Conservation (phyloP, 2,797 vertebrate species). For the Microchirus variegatus region DNA sequence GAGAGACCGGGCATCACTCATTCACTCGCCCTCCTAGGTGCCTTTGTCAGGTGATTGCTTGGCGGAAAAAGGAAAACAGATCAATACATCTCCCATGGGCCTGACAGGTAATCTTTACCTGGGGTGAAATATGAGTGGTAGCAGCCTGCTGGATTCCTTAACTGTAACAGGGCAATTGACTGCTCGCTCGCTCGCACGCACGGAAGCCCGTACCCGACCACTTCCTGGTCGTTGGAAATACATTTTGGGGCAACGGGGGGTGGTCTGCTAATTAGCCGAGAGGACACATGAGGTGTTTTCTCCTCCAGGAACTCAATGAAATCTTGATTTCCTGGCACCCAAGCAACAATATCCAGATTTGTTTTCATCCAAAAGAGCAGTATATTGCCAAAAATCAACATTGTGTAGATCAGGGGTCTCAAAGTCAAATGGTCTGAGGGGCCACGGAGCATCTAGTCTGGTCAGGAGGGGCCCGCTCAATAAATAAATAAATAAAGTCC, state of each 20-base stretch:
- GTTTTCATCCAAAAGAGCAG: too few relatives aligned
- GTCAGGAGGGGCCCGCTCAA: too few relatives aligned
- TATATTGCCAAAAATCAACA: too few relatives aligned
- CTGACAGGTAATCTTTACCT: slow-evolving; percentile 90
- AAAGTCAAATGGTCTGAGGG: too few relatives aligned
- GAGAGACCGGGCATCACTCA: slow-evolving; percentile 84
- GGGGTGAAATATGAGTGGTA: slow-evolving; percentile 86
- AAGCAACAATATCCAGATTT: too few relatives aligned
- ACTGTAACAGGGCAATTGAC: slow-evolving; percentile 86
- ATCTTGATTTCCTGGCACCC: too few relatives aligned
- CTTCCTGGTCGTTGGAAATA: slow-evolving; percentile 79
- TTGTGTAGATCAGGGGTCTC: too few relatives aligned
- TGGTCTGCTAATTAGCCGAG: slow-evolving; percentile 76
- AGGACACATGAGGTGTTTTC: slow-evolving; percentile 53
- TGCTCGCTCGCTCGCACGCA: too few relatives aligned
- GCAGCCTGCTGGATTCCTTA: slow-evolving; percentile 82
- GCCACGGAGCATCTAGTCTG: too few relatives aligned
- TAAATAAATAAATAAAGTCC: too few relatives aligned
- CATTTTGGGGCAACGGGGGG: slow-evolving; percentile 63
- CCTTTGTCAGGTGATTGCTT: slow-evolving; percentile 88
- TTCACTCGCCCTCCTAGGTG: slow-evolving; percentile 82
- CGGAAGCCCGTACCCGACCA: slow-evolving; percentile 61
- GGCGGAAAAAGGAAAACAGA: slow-evolving; percentile 88
- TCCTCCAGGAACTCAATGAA: slow-evolving; percentile 51
- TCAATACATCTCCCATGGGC: slow-evolving; percentile 88